Conservation (phyloP, 2,797 vertebrate genomes). For the Argyrosomus regius region DNA sequence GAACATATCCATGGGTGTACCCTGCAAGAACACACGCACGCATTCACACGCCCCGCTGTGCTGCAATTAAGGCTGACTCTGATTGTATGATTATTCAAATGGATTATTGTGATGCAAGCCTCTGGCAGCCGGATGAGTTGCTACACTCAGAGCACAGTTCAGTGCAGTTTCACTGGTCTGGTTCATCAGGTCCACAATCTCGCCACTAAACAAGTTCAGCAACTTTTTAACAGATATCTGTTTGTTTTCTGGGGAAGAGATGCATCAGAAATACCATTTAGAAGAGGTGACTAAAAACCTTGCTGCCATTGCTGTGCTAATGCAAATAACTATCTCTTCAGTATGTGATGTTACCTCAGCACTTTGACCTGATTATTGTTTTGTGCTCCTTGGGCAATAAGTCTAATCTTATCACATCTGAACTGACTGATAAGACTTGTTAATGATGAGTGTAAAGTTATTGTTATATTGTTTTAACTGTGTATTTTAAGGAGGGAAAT, state of each 20-base stretch:
- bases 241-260: not conserved
- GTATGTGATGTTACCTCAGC: not conserved
- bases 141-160: slow-evolving; percentile 5
- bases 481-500: not conserved
- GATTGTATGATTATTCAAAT: slow-evolving; percentile 58
- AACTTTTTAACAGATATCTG: slow-evolving; percentile 3
- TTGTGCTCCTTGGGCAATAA: not conserved
- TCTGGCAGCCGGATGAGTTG: slow-evolving; percentile 45
- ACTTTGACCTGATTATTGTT: slow-evolving; percentile 24
- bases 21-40: not conserved
- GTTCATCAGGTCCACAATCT: slow-evolving; percentile 47
- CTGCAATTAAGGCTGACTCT: slow-evolving; percentile 4
- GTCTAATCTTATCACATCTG: slow-evolving; percentile 18
- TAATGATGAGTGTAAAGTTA: not conserved
- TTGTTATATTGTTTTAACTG: not conserved
- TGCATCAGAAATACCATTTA: not conserved
- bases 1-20: not conserved
- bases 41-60: slow-evolving; percentile 17
- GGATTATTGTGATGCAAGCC: slow-evolving; percentile 44
- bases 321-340: not conserved
- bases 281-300: not conserved
- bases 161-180: slow-evolving; percentile 16
- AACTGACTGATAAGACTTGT: slow-evolving; percentile 16
- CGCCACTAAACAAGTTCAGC: slow-evolving; percentile 29
- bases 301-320: not conserved